phyloP scores from a whole-genome alignment of 2,888 invertebrate genomes.

The Scotopteryx bipunctaria region DNA sequence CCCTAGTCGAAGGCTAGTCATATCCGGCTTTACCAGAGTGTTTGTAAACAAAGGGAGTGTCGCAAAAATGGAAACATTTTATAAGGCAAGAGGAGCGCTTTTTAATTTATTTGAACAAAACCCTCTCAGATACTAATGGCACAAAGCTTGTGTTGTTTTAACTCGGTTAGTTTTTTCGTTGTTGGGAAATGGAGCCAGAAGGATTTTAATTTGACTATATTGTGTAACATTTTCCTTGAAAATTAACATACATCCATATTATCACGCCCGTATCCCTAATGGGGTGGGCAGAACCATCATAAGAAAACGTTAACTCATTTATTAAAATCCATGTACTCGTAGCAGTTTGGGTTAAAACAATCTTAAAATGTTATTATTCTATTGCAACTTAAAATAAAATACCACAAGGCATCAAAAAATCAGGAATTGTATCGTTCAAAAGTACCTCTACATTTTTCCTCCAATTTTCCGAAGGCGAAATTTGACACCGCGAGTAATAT shows the following conservation, averaged over 20 bases:
- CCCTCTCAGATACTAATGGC: neutral
- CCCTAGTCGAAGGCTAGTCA: neutral
- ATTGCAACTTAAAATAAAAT: neutral
- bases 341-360: too few species aligned
- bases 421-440: conserved; percentile 1
- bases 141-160: conserved; percentile 2
- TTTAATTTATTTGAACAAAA: conserved; percentile 11
- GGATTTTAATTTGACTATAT: too few species aligned
- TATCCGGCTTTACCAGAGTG: conserved; percentile 1
- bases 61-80: neutral
- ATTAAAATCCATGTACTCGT: too few species aligned
- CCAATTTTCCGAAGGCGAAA: conserved; percentile 31
- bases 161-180: neutral
- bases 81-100: neutral
- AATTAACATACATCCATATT: too few species aligned
- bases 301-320: too few species aligned
- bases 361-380: too few species aligned
- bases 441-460: neutral
- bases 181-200: neutral
- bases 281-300: too few species aligned
- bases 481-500: conserved; percentile 41
- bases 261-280: too few species aligned
- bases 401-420: neutral
- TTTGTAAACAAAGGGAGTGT: neutral
- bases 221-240: too few species aligned